These are phyloP conservation scores for Pollenia labialis DNA, from an alignment of 2,888 invertebrate species.

Conservation along the genomic window DNA sequence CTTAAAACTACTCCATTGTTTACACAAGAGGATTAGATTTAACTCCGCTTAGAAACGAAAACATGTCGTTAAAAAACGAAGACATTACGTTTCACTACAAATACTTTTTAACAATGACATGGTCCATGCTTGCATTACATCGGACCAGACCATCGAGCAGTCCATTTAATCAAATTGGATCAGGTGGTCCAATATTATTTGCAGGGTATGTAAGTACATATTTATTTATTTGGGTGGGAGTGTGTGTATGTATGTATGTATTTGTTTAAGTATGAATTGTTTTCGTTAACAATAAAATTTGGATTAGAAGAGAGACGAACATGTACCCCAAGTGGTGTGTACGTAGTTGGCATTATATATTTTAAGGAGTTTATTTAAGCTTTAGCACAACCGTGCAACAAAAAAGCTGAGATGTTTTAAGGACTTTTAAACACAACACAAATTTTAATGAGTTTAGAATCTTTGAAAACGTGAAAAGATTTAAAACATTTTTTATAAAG, in stretches of 20 bases:
- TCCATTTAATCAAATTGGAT: no score
- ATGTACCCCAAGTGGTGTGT: background rate
- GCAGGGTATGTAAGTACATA: background rate
- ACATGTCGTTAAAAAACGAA: no score
- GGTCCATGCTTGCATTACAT: no score
- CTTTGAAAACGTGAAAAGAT: background rate
- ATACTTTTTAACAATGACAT: no score
- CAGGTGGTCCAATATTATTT: no score
- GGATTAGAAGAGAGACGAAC: slow-evolving; percentile 11
- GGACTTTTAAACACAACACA: background rate
- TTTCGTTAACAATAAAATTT: slow-evolving; percentile 49
- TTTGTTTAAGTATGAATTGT: slow-evolving; percentile 20
- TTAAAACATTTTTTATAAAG: background rate
- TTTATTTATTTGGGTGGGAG: background rate
- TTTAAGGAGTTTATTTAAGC: slow-evolving; percentile 32
- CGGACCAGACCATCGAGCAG: no score
- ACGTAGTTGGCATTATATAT: background rate
- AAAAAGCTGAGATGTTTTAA: background rate
- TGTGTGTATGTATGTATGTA: background rate
- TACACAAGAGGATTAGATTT: no score
- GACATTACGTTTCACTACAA: no score
- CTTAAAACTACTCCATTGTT: no score
- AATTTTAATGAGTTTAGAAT: slow-evolving; percentile 39
- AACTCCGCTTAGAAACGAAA: no score
- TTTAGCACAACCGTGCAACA: background rate